These are phyloP conservation scores for Standfussiana lucernea DNA, from an alignment of 2,888 invertebrate species.

Conservation along the genomic window DNA sequence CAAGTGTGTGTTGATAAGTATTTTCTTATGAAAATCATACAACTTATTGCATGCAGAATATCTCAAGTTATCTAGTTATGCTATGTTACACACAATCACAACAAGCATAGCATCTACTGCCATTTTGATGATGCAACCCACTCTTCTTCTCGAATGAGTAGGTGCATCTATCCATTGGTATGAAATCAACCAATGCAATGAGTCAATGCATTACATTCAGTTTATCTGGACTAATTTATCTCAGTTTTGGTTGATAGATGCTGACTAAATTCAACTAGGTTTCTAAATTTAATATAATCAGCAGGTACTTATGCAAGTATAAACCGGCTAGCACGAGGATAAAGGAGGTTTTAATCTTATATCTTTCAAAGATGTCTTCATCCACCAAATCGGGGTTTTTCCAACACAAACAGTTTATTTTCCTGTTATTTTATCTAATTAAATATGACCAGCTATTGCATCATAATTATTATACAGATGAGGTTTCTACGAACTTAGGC, in stretches of 20 bases:
- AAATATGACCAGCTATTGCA: conserved; percentile 7
- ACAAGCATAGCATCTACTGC: neutral
- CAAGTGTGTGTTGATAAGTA: neutral
- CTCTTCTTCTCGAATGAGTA: neutral
- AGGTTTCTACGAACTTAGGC: conserved; percentile 79
- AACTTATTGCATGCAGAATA: neutral
- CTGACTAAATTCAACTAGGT: conserved; percentile 2
- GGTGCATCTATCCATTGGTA: neutral
- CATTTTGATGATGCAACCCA: conserved; percentile 5
- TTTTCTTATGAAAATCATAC: neutral
- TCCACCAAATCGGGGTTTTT: conserved; percentile 22
- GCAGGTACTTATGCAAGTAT: neutral
- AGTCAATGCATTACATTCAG: neutral
- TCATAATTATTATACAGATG: conserved; percentile 70
- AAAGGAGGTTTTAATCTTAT: conserved; percentile 15
- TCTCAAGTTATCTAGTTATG: neutral
- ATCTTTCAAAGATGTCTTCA: conserved; percentile 26
- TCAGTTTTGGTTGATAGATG: neutral
- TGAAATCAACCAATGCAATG: neutral
- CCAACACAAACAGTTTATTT: conserved; percentile 8
- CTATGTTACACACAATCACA: neutral
- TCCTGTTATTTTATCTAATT: neutral
- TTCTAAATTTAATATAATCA: conserved; percentile 20
- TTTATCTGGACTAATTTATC: neutral
- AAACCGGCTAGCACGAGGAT: conserved; percentile 31